Conservation (phyloP, 2,888 invertebrate species). For the Drosophila stalkeri region DNA sequence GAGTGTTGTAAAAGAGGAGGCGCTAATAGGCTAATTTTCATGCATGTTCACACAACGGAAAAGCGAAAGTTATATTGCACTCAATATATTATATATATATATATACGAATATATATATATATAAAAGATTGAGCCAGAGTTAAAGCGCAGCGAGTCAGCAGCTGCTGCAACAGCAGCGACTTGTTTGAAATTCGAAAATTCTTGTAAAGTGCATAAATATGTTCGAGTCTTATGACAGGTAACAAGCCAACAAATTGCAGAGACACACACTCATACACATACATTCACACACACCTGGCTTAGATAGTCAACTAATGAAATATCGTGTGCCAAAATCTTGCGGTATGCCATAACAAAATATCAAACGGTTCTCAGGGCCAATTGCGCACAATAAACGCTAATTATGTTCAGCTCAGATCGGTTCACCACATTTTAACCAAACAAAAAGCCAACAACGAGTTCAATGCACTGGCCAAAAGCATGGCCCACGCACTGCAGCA, state of each 20-base stretch:
- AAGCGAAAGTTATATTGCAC: constrained; percentile 69
- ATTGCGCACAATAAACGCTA: constrained; percentile 73
- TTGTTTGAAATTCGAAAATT: constrained; percentile 55
- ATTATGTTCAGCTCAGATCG: constrained; percentile 54
- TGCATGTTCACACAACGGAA: constrained; percentile 63
- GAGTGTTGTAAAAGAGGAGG: constrained; percentile 59
- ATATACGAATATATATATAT: neutral
- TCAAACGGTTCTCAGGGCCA: constrained; percentile 62
- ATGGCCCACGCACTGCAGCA: constrained; percentile 65
- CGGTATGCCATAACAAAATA: constrained; percentile 45
- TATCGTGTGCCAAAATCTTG: constrained; percentile 63
- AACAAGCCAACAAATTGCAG: constrained; percentile 61
- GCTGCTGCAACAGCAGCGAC: constrained; percentile 29
- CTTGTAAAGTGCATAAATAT: constrained; percentile 76
- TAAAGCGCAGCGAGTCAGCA: constrained; percentile 19
- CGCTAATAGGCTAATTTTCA: constrained; percentile 69
- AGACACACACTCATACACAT: constrained; percentile 14
- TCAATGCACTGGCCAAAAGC: constrained; percentile 63
- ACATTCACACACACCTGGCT: constrained; percentile 38
- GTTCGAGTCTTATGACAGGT: constrained; percentile 72
- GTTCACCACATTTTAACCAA: constrained; percentile 29
- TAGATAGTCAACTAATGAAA: constrained; percentile 54
- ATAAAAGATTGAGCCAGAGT: constrained; percentile 2
- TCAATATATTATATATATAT: constrained; percentile 1
- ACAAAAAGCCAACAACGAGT: constrained; percentile 31